These are phyloP conservation scores for Ceratina calcarata DNA, from an alignment of 1,140 invertebrate genomes.

Conservation along the genomic window DNA sequence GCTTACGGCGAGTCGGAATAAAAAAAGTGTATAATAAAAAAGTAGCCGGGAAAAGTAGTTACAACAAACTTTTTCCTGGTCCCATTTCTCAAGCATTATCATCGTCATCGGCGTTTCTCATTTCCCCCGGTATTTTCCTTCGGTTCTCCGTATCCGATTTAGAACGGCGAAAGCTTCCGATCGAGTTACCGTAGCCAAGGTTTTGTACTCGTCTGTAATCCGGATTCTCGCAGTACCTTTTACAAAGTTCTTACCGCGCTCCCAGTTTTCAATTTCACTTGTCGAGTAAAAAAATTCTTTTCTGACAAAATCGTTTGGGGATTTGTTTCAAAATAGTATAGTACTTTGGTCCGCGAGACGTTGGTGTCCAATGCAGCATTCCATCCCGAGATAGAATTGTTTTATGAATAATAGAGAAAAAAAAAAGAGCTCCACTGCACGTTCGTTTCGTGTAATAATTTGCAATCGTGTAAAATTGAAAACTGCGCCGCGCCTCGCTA, in stretches of 20 bases:
- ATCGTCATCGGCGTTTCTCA: slow-evolving; percentile 35
- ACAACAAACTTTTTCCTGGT: slow-evolving; percentile 65
- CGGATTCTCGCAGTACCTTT: slow-evolving; percentile 22
- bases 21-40: slow-evolving; percentile 54
- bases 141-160: slow-evolving; percentile 34
- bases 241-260: slow-evolving; percentile 39
- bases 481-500: slow-evolving; percentile 27
- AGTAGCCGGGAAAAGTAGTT: slow-evolving; percentile 55
- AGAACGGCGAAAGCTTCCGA: slow-evolving; percentile 29
- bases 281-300: too few relatives aligned
- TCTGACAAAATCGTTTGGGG: not conserved
- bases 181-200: slow-evolving; percentile 40
- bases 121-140: not conserved
- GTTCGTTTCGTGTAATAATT: not conserved
- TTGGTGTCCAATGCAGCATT: not conserved
- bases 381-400: not conserved
- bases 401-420: not conserved
- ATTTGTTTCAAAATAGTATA: not conserved
- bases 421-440: not conserved
- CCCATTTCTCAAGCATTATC: slow-evolving; percentile 66
- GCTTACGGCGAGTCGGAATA: slow-evolving; percentile 15
- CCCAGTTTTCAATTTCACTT: slow-evolving; percentile 56
- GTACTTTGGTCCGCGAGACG: slow-evolving; percentile 4
- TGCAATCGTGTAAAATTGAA: slow-evolving; percentile 55
- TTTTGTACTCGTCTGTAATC: slow-evolving; percentile 31